Base-by-base conservation (phyloP, 2,888 invertebrate genomes). In the Petrolisthes cinctipes region DNA sequence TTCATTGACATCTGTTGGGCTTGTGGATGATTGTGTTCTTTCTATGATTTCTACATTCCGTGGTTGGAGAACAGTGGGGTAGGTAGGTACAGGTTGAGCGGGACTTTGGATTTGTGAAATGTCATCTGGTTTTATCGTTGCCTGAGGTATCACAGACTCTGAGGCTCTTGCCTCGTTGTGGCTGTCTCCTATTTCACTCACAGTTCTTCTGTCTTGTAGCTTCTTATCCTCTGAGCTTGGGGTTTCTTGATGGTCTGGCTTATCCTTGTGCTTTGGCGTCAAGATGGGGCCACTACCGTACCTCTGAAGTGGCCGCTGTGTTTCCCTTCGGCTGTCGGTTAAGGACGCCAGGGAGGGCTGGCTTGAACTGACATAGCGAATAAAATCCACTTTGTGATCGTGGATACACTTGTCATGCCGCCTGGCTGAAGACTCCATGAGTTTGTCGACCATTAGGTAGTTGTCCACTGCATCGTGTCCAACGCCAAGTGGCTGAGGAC, bases 341-440 rank as follows among this genome's bases (percentile, higher is more conserved):
- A 51, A 20, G 23, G 5, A 14, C 54, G 37, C 2, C 37, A 82
- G 53, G 7, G 82, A 82, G 53, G 86, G 76, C 4, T 86, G 56
- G 68, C 86, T 86, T 5, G 84, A 54, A 84, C 84, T 84, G 7
- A 84, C 56, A 37, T 76, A 11, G 51, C 84, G 84, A 37, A n/a
- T 71, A n/a, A 71, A 71, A 6, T 71, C 71, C n/a, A 71, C 71
- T 71, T n/a, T 71, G 71, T 71, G 6, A n/a, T 71, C 71, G 20
- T 71, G 20, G 6, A 71, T 20, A n/a, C 71, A 71, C n/a, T 71
- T 14, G 20, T 71, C 71, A 71, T 71, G 71, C 6, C 71, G 71
- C 11, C 20, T 71, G 14, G 71, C 20, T n/a, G 17, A 6, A n/a
- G n/a, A 53, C n/a, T 73, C 80, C 37, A 79, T 68, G 23, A 83